Base-by-base conservation (phyloP, 2,797 vertebrate species). In the Graptemys geographica region DNA sequence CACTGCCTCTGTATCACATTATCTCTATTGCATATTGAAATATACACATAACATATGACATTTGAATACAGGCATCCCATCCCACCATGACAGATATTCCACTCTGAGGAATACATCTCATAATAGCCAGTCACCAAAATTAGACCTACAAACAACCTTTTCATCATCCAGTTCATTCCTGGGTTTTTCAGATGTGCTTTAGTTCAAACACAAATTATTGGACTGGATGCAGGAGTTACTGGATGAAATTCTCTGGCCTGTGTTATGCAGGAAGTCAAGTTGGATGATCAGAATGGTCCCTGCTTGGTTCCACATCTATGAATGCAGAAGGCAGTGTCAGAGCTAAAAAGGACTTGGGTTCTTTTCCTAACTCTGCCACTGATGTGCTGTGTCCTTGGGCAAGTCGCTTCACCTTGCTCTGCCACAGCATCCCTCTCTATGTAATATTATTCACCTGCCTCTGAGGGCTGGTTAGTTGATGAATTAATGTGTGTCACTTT, bases 1-100 rank as follows among this genome's bases (percentile, higher is more conserved):
- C 7, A 0, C 44, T 47, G 82, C 81, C 0, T 72, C 1, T 23
- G 12, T 15, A 10, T 7, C 79, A 69, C 16, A 0, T 44, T 79
- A 56, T 41, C 84, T 1, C 1, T 72, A 80, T 76, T 23, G 3
- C 0, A 0, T 49, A 62, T 23, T 16, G 55, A 89, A 52, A 5
- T 92, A 86, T 55, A 74, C 81, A 86, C n/a, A 52, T 88, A 57
- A 23, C 16, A 37, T 53, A 37, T n/a, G 72, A 21, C 52, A 37
- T 4, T 31, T 28, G 27, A 49, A 33, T 12, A 19, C 81, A 82
- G 55, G 23, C 25, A 51, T 79, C 85, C 79, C 72, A n/a, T 82
- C 57, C 51, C 84, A 56, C 8, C 8, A 19, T 65, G 27, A 81
- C 65, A 90, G 89, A 92, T 86, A 93, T 56, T 79, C 21, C 1